phyloP scores from a whole-genome alignment of 2,888 invertebrate genomes.

The Drosophila aldrichi region DNA sequence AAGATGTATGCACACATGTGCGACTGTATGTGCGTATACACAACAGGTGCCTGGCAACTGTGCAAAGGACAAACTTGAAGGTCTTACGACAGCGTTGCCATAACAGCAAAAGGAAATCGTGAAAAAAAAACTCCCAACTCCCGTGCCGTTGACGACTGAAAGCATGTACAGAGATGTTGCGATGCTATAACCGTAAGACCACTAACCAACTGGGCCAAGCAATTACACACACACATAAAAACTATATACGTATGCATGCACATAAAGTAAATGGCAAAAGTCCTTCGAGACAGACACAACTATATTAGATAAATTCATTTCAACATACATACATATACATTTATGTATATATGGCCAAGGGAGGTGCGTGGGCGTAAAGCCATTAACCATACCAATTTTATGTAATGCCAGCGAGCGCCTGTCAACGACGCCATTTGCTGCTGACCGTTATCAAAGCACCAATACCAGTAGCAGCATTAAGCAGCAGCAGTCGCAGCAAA shows the following conservation, averaged over 20 bases:
- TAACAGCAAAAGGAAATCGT: conserved; percentile 32
- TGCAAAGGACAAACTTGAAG: conserved; percentile 78
- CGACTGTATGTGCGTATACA: conserved; percentile 22
- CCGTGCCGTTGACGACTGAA: conserved; percentile 38
- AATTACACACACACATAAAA: conserved; percentile 7
- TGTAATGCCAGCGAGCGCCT: conserved; percentile 56
- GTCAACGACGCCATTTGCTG: conserved; percentile 47
- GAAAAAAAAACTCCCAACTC: conserved; percentile 33
- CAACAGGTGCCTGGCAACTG: conserved; percentile 81
- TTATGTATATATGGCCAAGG: conserved; percentile 46
- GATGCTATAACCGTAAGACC: conserved; percentile 57
- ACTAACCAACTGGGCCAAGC: conserved; percentile 46
- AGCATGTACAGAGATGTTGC: conserved; percentile 32
- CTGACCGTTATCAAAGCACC: conserved; percentile 65
- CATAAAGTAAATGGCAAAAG: conserved; percentile 39
- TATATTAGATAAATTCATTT: conserved; percentile 20
- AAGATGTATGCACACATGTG: neutral
- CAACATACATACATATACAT: conserved; percentile 4
- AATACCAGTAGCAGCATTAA: conserved; percentile 26
- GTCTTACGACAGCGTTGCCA: conserved; percentile 58
- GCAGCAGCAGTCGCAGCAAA: conserved; percentile 48
- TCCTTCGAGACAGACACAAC: conserved; percentile 54
- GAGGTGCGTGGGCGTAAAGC: conserved; percentile 41
- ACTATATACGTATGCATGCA: neutral
- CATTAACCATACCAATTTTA: conserved; percentile 54